A percentile compares a stretch with the other conserved stretches of the same genome.
Conservation (phyloP, 1,140 invertebrate genomes). For the Apis cerana region DNA sequence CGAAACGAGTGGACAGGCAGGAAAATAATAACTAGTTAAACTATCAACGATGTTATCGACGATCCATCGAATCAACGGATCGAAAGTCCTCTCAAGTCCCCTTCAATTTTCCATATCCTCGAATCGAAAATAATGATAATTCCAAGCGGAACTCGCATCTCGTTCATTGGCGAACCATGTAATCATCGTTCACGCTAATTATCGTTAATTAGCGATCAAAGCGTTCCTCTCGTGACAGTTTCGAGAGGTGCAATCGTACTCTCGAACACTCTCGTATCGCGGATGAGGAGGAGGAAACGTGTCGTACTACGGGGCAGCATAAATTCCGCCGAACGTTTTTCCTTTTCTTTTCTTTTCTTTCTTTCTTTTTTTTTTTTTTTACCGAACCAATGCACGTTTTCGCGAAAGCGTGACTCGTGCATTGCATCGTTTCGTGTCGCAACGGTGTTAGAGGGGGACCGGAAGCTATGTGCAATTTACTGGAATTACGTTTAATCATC, state of each 20-base stretch:
- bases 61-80: not conserved
- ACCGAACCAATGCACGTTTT: not conserved
- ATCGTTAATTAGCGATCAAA: slow-evolving; percentile 37
- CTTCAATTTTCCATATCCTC: slow-evolving; percentile 7
- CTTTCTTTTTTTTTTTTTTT: not conserved
- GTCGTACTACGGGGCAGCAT: no score
- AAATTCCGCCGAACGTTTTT: not conserved
- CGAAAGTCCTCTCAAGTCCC: not conserved
- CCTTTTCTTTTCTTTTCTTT: not conserved
- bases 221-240: slow-evolving; percentile 1
- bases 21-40: not conserved
- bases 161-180: not conserved
- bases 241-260: slow-evolving; percentile 3
- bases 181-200: slow-evolving; percentile 28
- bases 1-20: not conserved
- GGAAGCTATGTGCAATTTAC: slow-evolving; percentile 58
- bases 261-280: not conserved
- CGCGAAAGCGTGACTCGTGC: slow-evolving; percentile 28
- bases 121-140: slow-evolving; percentile 14
- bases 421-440: slow-evolving; percentile 53
- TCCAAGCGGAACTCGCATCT: not conserved
- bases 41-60: not conserved
- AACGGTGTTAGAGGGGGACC: slow-evolving; percentile 51
- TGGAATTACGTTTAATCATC: slow-evolving; percentile 63
- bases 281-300: not conserved